Evolutionary conservation across 2,888 invertebrate species (phyloP).

Genomic region (Thereva nobilitata): DNA sequence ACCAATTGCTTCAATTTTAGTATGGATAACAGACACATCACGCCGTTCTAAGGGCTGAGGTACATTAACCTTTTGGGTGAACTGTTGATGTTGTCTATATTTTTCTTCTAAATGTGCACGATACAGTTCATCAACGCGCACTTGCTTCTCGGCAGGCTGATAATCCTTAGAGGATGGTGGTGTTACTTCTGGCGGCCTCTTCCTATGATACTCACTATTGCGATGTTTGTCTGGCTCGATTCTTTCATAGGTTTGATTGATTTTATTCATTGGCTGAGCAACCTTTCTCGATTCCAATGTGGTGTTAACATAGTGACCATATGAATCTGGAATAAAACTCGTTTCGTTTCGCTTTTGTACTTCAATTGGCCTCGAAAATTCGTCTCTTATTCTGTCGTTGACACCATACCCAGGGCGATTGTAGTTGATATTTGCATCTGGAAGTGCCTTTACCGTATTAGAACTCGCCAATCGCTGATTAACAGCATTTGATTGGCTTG

Average conservation of each 20-base stretch:
- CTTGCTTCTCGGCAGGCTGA: conserved; percentile 39
- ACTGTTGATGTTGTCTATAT: conserved; percentile 33
- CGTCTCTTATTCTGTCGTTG: no score
- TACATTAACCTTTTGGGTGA: not conserved
- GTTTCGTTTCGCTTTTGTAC: no score
- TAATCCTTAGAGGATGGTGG: conserved; percentile 41
- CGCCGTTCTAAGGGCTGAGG: conserved; percentile 19
- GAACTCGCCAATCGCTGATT: no score
- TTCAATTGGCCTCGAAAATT: no score
- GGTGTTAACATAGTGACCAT: conserved; percentile 12
- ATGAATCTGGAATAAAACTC: conserved; percentile 3
- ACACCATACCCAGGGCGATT: no score
- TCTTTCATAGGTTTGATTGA: not conserved
- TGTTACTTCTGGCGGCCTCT: conserved; percentile 46
- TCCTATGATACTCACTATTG: conserved; percentile 29
- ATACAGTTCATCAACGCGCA: conserved; percentile 37
- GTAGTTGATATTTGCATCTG: no score
- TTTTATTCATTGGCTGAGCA: conserved; percentile 1
- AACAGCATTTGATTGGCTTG: no score
- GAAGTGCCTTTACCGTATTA: no score
- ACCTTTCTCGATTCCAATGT: not conserved
- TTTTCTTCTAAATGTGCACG: conserved; percentile 37
- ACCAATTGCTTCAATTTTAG: not conserved
- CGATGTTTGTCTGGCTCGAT: conserved; percentile 18
- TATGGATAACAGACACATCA: conserved; percentile 22